phyloP scores from a whole-genome alignment of 2,888 invertebrate genomes.

The Sclerodermus sp. region DNA sequence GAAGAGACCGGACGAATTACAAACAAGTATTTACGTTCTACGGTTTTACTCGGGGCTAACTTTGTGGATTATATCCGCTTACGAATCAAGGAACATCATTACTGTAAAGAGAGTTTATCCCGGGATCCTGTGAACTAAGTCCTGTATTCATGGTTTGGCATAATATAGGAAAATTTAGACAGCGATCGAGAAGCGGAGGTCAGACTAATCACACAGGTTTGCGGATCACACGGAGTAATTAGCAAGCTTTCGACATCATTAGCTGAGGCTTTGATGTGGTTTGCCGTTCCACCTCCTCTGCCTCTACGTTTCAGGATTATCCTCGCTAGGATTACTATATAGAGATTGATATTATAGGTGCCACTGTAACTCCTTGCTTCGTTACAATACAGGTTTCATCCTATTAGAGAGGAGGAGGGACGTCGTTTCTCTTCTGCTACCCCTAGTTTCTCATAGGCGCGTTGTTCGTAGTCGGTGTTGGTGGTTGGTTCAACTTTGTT shows the following conservation, averaged over 20 bases:
- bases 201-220: conserved; percentile 36
- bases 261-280: conserved; percentile 47
- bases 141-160: neutral
- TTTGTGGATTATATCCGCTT: too few species aligned
- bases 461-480: too few species aligned
- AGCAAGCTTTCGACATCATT: conserved; percentile 49
- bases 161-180: conserved; percentile 22
- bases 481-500: too few species aligned
- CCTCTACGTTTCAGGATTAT: conserved; percentile 33
- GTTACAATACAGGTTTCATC: conserved; percentile 40
- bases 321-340: conserved; percentile 35
- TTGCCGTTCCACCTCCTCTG: conserved; percentile 29
- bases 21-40: too few species aligned
- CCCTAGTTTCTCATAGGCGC: too few species aligned
- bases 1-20: too few species aligned
- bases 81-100: too few species aligned
- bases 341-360: conserved; percentile 13
- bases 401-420: conserved; percentile 23
- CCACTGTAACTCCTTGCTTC: conserved; percentile 19
- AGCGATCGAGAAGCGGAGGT: conserved; percentile 20
- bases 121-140: too few species aligned
- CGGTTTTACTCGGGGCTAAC: too few species aligned
- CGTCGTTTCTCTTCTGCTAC: too few species aligned
- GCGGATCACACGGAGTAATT: conserved; percentile 37
- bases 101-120: too few species aligned